These are phyloP conservation scores for Perdita meconis DNA, from an alignment of 2,888 invertebrate genomes.

Conservation along the genomic window DNA sequence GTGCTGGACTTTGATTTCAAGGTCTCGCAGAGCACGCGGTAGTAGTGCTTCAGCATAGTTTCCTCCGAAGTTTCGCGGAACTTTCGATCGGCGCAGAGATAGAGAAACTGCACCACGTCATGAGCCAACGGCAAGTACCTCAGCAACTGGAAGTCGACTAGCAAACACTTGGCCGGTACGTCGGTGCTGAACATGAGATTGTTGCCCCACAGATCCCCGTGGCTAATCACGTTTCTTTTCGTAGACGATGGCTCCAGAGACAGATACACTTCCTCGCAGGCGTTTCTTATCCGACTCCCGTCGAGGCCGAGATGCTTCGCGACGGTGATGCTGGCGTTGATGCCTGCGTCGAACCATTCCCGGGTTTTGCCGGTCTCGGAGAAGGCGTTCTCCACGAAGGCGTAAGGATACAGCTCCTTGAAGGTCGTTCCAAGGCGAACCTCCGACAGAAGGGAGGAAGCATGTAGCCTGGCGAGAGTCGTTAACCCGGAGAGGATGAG, in stretches of 20 bases:
- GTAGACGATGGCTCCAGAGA: conserved; percentile 73
- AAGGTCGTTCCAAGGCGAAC: conserved; percentile 68
- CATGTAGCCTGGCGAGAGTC: conserved; percentile 77
- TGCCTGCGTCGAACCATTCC: conserved; percentile 71
- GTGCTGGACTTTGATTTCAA: conserved; percentile 45
- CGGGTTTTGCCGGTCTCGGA: conserved; percentile 53
- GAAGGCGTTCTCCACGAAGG: conserved; percentile 74
- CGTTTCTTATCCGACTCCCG: conserved; percentile 50
- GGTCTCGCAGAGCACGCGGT: conserved; percentile 72
- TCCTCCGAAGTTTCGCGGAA: conserved; percentile 85
- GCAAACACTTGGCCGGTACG: conserved; percentile 86
- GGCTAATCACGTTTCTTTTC: conserved; percentile 85
- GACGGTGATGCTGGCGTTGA: conserved; percentile 68
- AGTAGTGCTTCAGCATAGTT: conserved; percentile 86
- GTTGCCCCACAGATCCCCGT: conserved; percentile 88
- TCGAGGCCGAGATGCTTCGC: conserved; percentile 72
- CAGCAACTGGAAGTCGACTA: conserved; percentile 90
- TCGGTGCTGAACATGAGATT: conserved; percentile 86
- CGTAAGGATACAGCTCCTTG: conserved; percentile 69
- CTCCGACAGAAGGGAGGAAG: conserved; percentile 78
- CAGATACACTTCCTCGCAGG: conserved; percentile 66
- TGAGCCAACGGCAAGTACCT: conserved; percentile 88
- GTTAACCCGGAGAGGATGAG: conserved; percentile 72
- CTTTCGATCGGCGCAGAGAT: conserved; percentile 85
- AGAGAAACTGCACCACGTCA: conserved; percentile 87